phyloP scores from a whole-genome alignment of 2,888 invertebrate species.

The Watsonalla binaria region DNA sequence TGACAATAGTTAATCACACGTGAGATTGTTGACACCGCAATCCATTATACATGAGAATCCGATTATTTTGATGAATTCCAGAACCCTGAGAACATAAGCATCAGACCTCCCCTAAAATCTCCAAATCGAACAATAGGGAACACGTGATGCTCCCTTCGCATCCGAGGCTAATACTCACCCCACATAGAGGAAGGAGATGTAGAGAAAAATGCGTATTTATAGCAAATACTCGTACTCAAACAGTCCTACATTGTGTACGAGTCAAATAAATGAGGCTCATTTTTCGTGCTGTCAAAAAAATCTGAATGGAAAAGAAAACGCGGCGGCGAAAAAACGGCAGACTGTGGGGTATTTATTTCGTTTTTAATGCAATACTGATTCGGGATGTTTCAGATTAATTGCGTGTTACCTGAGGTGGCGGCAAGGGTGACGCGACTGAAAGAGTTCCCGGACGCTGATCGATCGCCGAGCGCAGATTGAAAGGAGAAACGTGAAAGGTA shows the following conservation, averaged over 20 bases:
- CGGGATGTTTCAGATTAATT: conserved; percentile 79
- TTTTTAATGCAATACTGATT: conserved; percentile 78
- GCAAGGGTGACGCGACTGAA: conserved; percentile 74
- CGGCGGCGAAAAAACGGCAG: conserved; percentile 70
- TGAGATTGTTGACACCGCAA: conserved; percentile 62
- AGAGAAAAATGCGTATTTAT: conserved; percentile 79
- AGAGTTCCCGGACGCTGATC: conserved; percentile 77
- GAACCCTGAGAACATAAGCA: conserved; percentile 60
- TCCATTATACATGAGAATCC: conserved; percentile 69
- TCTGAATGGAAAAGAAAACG: conserved; percentile 78
- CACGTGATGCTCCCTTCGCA: conserved; percentile 71
- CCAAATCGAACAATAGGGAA: conserved; percentile 73
- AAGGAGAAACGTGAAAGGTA: conserved; percentile 77
- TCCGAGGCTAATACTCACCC: conserved; percentile 73
- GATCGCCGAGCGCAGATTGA: conserved; percentile 74
- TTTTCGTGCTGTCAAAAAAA: conserved; percentile 80
- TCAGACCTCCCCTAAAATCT: conserved; percentile 75
- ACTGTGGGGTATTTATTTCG: conserved; percentile 69
- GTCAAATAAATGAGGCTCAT: conserved; percentile 79
- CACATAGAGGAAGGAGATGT: conserved; percentile 72
- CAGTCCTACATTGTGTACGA: conserved; percentile 79
- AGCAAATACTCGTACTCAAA: conserved; percentile 80
- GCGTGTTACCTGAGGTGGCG: conserved; percentile 72
- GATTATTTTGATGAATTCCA: conserved; percentile 76
- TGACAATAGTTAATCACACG: conserved; percentile 51